A percentile compares a stretch with the other conserved stretches of the same genome.
Evolutionary conservation across 2,797 vertebrate species (phyloP).

Genomic region (Crax fasciolata): DNA sequence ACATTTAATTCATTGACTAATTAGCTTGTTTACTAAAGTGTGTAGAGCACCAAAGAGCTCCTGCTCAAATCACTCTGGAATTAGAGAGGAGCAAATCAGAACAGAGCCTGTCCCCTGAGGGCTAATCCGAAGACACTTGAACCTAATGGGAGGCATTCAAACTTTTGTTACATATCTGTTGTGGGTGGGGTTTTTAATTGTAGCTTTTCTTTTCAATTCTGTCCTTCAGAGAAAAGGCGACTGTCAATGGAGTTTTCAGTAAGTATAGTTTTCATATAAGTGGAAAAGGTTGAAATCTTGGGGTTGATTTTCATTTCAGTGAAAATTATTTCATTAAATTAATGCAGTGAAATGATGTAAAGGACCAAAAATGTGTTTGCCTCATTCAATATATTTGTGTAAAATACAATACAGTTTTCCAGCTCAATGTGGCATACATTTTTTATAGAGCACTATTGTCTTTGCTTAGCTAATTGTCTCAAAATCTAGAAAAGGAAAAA

Average conservation of each 20-base stretch:
- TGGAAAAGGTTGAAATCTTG: neutral
- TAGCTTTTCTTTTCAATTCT: neutral
- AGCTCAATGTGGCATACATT: neutral
- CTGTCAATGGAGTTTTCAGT: neutral
- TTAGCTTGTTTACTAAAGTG: conserved; percentile 9
- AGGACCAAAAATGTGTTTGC: neutral
- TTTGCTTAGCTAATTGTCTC: neutral
- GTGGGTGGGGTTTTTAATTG: neutral
- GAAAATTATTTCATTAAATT: neutral
- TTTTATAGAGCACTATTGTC: neutral
- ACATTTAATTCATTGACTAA: neutral
- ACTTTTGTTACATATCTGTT: neutral
- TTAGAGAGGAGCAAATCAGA: neutral
- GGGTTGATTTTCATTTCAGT: neutral
- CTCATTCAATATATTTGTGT: neutral
- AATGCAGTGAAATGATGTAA: neutral
- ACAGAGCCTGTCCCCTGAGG: neutral
- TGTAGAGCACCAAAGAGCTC: neutral
- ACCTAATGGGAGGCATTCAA: neutral
- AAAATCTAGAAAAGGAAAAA: neutral
- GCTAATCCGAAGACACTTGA: neutral
- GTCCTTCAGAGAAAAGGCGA: neutral
- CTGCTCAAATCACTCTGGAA: conserved; percentile 1
- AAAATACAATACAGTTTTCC: neutral
- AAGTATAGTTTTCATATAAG: neutral